These are phyloP conservation scores for Limnephilus rhombicus DNA, from an alignment of 2,888 invertebrate species.

Conservation along the genomic window DNA sequence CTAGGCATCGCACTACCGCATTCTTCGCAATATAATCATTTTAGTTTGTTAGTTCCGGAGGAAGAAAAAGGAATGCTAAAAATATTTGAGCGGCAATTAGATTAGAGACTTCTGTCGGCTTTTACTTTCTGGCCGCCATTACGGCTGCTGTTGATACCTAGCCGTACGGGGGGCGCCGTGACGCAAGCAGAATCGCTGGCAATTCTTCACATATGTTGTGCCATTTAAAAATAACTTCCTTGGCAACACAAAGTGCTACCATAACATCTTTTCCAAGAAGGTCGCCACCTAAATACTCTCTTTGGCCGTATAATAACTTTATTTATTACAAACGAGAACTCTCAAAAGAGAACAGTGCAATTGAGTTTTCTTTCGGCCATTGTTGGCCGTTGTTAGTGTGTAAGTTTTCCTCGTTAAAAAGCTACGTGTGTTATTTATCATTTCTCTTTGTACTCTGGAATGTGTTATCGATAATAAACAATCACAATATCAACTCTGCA, in stretches of 20 bases:
- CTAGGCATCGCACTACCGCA: neutral
- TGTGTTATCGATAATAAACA: slow-evolving; percentile 16
- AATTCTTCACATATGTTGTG: slow-evolving; percentile 48
- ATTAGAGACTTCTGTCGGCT: slow-evolving; percentile 20
- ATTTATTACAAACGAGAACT: neutral
- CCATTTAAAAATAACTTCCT: slow-evolving; percentile 50
- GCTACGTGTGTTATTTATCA: neutral
- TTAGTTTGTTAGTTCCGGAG: neutral
- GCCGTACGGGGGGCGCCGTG: neutral
- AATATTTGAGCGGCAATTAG: neutral
- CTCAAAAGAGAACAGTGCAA: neutral
- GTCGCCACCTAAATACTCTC: slow-evolving; percentile 16
- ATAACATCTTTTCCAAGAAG: slow-evolving; percentile 44
- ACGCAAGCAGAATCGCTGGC: slow-evolving; percentile 40
- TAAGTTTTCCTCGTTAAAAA: neutral
- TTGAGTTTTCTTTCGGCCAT: neutral
- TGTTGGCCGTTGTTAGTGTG: neutral
- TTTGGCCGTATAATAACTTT: neutral
- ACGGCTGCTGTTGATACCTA: neutral
- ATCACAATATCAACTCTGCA: neutral
- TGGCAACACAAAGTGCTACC: slow-evolving; percentile 41
- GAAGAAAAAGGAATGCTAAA: neutral
- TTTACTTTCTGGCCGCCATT: slow-evolving; percentile 36
- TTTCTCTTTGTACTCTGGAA: neutral
- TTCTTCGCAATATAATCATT: neutral